phyloP scores from a whole-genome alignment of 2,113 vertebrate species.

The Glaucomys volans region DNA sequence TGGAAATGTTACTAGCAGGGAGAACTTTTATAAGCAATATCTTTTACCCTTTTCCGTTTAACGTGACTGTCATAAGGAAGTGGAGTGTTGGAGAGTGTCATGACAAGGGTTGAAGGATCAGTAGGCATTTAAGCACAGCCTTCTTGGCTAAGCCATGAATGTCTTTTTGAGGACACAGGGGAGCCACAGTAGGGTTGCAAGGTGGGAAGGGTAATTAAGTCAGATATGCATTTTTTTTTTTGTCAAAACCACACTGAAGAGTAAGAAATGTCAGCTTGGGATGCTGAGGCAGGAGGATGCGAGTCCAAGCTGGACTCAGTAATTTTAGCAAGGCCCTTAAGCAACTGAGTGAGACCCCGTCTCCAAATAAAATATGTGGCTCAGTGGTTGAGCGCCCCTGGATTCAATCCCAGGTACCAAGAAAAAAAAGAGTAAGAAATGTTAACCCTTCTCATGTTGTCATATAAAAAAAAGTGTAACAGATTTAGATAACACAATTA shows the following conservation, averaged over 20 bases:
- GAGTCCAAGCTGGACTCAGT: no score
- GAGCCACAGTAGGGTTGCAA: background rate
- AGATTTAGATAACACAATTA: conserved; percentile 32
- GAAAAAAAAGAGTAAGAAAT: background rate
- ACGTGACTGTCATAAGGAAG: background rate
- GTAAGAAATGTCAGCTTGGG: background rate
- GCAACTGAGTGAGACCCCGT: no score
- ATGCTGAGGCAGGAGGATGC: no score
- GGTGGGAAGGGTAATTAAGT: background rate
- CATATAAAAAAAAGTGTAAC: background rate
- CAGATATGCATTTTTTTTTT: conserved; percentile 9
- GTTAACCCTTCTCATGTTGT: background rate
- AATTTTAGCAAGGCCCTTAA: no score
- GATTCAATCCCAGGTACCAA: no score
- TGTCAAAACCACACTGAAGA: conserved; percentile 12
- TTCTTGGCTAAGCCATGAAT: background rate
- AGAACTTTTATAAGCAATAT: background rate
- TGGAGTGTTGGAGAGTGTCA: background rate
- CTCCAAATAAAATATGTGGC: no score
- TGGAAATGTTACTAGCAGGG: background rate
- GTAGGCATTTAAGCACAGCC: background rate
- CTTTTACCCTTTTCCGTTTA: background rate
- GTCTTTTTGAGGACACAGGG: background rate
- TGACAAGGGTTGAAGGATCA: background rate
- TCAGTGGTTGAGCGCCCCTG: no score